Evolutionary conservation across 2,888 invertebrate genomes (phyloP).

Genomic region (Brenthis daphne): DNA sequence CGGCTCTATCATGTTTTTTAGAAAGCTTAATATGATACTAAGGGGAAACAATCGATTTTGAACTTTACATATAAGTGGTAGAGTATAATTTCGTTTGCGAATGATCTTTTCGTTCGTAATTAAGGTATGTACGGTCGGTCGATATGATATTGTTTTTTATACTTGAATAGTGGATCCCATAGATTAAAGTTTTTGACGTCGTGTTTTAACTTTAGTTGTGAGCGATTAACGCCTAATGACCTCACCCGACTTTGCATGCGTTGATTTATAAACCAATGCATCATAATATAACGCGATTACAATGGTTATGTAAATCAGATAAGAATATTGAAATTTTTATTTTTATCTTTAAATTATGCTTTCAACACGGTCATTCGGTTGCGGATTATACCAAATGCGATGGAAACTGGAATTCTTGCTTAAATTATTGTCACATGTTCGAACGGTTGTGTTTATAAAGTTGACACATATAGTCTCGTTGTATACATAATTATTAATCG

Average conservation of each 20-base stretch:
- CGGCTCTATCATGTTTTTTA: constrained; percentile 72
- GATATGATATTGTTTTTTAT: constrained; percentile 79
- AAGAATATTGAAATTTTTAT: constrained; percentile 21
- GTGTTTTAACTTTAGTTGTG: constrained; percentile 40
- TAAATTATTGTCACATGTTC: constrained; percentile 16
- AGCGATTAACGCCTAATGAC: constrained; percentile 37
- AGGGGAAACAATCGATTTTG: constrained; percentile 33
- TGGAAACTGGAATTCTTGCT: constrained; percentile 13
- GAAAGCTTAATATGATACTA: constrained; percentile 67
- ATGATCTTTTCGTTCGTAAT: constrained; percentile 57
- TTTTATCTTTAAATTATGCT: constrained; percentile 23
- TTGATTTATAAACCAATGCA: constrained; percentile 24
- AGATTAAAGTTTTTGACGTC: constrained; percentile 66
- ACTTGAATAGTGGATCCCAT: constrained; percentile 70
- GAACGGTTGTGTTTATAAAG: too few species aligned
- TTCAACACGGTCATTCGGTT: constrained; percentile 17
- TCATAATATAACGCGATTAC: constrained; percentile 19
- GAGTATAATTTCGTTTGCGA: constrained; percentile 42
- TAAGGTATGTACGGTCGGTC: constrained; percentile 68
- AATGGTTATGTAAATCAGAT: constrained; percentile 30
- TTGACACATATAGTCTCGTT: too few species aligned
- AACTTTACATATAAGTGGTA: constrained; percentile 42
- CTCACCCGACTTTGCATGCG: constrained; percentile 31
- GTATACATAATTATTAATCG: too few species aligned
- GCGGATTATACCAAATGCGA: constrained; percentile 18